Evolutionary conservation across 2,888 invertebrate genomes (phyloP), one percentile per base, ranked within the genome.

Genomic region (Coleophora deauratella): DNA sequence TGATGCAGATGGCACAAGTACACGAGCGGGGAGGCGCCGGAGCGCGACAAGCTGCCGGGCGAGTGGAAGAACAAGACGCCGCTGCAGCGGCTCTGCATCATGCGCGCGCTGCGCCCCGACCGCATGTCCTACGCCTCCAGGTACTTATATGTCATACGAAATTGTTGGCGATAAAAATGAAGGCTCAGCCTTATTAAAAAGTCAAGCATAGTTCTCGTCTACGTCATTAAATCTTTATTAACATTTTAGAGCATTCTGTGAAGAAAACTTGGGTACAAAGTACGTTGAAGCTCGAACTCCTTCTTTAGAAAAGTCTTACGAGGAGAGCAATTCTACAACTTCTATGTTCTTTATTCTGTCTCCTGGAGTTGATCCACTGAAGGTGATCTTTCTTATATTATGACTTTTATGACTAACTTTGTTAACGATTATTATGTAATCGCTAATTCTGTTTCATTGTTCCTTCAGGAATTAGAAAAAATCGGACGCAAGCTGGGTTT

Each of bases 331-430:
- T 47, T 88, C 92, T 2, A 89, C 90, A 8, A 97, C 96, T 0
- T 95, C 97, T 0, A 90, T 96, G 49, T 97, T 98, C 82, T 98
- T 98, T 73, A 97, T 98, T 51, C 86, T 98, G 2, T 98, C 97
- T 0, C 92, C 97, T 0, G 98, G 98, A 35, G 97, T 98, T 0
- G 96, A 98, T 78, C 98, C 98, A 0, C 78, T 97, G 1, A 96
- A 96, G 82, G 91, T 90, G 11, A 7, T 21, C 21, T 21, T 21
- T 21, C 21, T 21, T 6, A 21, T 21, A 4, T 21, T 21, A 4
- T 21, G 3, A 21, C 6, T 21, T 21, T 6, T 4, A 21, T 21
- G 3, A 6, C 21, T 4, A 21, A 21, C 3, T 4, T 21, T n/a
- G n/a, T n/a, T n/a, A n/a, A n/a, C n/a, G n/a, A n/a, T n/a, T n/a